Evolutionary conservation across 1,140 invertebrate species (phyloP), one percentile per base, ranked within the genome.

Genomic region (Ceratitis capitata): DNA sequence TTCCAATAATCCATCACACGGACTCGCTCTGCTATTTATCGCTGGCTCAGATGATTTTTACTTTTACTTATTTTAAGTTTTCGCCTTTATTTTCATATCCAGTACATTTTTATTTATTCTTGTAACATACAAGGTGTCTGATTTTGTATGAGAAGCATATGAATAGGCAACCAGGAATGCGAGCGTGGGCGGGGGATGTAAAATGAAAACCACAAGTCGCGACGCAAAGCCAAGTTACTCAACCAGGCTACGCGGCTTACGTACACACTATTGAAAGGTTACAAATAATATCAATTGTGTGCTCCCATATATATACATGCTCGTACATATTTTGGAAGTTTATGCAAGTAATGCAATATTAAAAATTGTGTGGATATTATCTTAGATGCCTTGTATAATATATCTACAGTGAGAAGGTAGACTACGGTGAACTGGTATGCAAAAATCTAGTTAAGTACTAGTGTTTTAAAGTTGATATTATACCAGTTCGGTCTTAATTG

Each of bases 341-440:
- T 42, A 78, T 78, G 69, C 69, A 45, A 10, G 69, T 78, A 78
- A 78, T 78, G n/a, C 35, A 45, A 78, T 78, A 45, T 23, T 45
- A 78, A 78, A 78, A 78, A 78, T 23, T 78, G 19, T 78, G 69
- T 78, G 42, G 39, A 78, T n/a, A n/a, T 78, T 16, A 78, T 78
- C 45, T 45, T 45, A 23, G 69, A 35, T 35, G 39, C 35, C n/a
- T 78, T 78, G 19, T 78, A n/a, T 45, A 39, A n/a, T n/a, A n/a
- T n/a, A n/a, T n/a, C n/a, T n/a, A n/a, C n/a, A n/a, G n/a, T n/a
- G n/a, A n/a, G n/a, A n/a, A n/a, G n/a, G n/a, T n/a, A n/a, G n/a
- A n/a, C n/a, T n/a, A n/a, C n/a, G n/a, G n/a, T n/a, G n/a, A n/a
- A n/a, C n/a, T n/a, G n/a, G n/a, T n/a, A n/a, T n/a, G n/a, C n/a